phyloP scores from a whole-genome alignment of 1,140 invertebrate genomes.

The Nylanderia fulva region DNA sequence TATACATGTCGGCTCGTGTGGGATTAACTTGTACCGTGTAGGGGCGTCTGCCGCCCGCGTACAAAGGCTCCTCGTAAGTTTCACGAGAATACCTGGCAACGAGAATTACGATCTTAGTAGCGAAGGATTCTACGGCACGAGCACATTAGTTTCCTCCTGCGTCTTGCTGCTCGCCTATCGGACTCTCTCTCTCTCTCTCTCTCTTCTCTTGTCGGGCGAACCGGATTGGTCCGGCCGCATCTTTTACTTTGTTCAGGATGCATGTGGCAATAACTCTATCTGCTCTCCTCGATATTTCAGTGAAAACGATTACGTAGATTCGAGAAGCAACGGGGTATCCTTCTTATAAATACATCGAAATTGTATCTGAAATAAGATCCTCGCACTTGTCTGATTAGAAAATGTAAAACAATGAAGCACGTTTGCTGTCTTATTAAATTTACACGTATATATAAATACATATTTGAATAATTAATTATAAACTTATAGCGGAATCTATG shows the following conservation, averaged over 20 bases:
- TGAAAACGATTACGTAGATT: slow-evolving; percentile 64
- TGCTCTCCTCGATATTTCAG: slow-evolving; percentile 70
- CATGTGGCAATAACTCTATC: slow-evolving; percentile 74
- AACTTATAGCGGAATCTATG: background rate
- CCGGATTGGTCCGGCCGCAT: slow-evolving; percentile 51
- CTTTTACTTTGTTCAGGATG: slow-evolving; percentile 55
- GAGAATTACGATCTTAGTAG: slow-evolving; percentile 82
- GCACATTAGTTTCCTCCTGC: slow-evolving; percentile 76
- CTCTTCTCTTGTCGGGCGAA: background rate
- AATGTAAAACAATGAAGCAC: background rate
- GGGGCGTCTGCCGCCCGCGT: slow-evolving; percentile 77
- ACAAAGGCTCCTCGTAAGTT: slow-evolving; percentile 81
- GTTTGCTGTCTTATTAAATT: background rate
- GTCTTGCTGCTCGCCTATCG: slow-evolving; percentile 74
- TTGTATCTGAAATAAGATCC: slow-evolving; percentile 36
- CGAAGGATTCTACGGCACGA: slow-evolving; percentile 73
- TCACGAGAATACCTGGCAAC: slow-evolving; percentile 78
- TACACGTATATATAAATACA: background rate
- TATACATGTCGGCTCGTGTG: slow-evolving; percentile 70
- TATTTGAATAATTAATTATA: background rate
- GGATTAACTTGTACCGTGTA: slow-evolving; percentile 83
- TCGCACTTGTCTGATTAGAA: background rate
- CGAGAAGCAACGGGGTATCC: slow-evolving; percentile 28
- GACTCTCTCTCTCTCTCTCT: no score
- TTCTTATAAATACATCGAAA: background rate